A percentile compares a stretch with the other conserved stretches of the same genome.
These are phyloP conservation scores for Heterodera carotae DNA, from an alignment of 1,140 invertebrate species.

Conservation along the genomic window DNA sequence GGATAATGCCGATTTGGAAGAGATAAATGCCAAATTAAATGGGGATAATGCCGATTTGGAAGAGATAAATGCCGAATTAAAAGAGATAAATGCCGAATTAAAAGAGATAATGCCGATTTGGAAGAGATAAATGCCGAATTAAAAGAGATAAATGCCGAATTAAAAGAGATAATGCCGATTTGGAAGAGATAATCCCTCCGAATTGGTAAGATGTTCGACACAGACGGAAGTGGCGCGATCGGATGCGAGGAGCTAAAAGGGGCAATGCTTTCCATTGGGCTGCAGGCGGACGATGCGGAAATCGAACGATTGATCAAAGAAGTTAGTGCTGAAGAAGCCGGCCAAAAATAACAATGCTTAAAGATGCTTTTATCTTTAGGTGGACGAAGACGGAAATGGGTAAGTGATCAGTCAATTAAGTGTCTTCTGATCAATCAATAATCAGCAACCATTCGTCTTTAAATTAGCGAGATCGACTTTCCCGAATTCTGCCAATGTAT, in stretches of 20 bases:
- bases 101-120: background rate
- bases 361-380: no score
- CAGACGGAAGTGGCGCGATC: slow-evolving; percentile 63
- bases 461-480: slow-evolving; percentile 59
- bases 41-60: background rate
- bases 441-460: background rate
- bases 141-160: no score
- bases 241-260: slow-evolving; percentile 62
- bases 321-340: slow-evolving; percentile 29
- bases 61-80: background rate
- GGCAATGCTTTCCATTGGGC: slow-evolving; percentile 59
- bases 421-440: background rate
- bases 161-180: background rate
- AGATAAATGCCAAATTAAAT: background rate
- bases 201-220: slow-evolving; percentile 58
- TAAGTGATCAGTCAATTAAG: background rate
- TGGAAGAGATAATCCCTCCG: background rate
- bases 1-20: background rate
- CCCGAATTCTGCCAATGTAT: slow-evolving; percentile 65
- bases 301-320: slow-evolving; percentile 62
- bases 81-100: no score
- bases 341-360: background rate
- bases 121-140: background rate
- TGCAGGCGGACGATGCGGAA: slow-evolving; percentile 56
- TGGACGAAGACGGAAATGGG: slow-evolving; percentile 65